Evolutionary conservation across 2,113 vertebrate species (phyloP), one percentile per base, ranked within the genome.

Genomic region (Otolemur garnettii): DNA sequence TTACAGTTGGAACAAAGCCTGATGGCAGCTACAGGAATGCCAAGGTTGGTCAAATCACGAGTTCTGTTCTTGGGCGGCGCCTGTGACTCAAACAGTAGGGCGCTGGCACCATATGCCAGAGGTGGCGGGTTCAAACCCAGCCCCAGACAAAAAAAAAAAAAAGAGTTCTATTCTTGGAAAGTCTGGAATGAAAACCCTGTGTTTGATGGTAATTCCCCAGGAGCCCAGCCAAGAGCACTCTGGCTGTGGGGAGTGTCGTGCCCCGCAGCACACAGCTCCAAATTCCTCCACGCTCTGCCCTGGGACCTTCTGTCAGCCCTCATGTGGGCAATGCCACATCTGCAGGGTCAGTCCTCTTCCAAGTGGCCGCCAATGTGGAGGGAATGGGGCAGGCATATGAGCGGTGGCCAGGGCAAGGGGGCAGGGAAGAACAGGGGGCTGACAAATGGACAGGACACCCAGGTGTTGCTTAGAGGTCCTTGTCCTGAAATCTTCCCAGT

Each of bases 271-370:
- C 64, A 7, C n/a, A 53, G 8, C 21, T 24, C 18, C 38, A 38
- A 38, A 38, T 38, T 3, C 38, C 38, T 38, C 38, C 38, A 38
- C 3, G 2, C 22, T 35, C 79, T 33, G 12, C 45, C 42, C 24
- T 11, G 12, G 80, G 50, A 5, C 22, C 77, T 38, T 85, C 28
- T 2, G 13, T 22, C 75, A 62, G 69, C 42, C 17, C 13, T 24
- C 2, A 5, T 66, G 11, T 8, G 2, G 2, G 69, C 19, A 21
- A 33, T 11, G 57, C 21, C 30, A 2, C 0, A 0, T 11, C 53
- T 45, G 1, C 33, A 9, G 33, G 38, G 10, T 10, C 14, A 0
- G 0, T 0, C 26, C 19, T 8, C 15, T 85, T 33, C 42, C 28
- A 0, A 30, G 13, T 22, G 30, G 55, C 17, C 42, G 3, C 13